Evolutionary conservation across 2,797 vertebrate species (phyloP).

Genomic region (Lemur catta): DNA sequence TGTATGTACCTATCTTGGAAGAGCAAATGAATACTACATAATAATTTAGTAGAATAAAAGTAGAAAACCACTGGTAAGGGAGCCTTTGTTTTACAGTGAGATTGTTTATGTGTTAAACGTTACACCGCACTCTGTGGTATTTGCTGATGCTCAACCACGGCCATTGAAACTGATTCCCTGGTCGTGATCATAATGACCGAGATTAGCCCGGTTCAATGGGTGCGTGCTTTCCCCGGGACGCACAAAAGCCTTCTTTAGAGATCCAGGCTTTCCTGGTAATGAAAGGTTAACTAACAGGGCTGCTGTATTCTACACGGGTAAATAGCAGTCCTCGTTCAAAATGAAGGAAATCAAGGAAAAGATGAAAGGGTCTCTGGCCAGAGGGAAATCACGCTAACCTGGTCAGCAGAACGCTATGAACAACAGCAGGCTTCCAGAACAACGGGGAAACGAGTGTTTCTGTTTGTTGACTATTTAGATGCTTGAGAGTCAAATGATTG

Average conservation of each 20-base stretch:
- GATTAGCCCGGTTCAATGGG: constrained; percentile 43
- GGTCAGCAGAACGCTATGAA: background rate
- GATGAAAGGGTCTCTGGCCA: background rate
- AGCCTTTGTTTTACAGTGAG: background rate
- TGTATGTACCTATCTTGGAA: background rate
- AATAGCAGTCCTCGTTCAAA: background rate
- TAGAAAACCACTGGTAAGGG: background rate
- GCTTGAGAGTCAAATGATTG: background rate
- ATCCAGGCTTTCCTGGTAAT: background rate
- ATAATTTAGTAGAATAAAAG: background rate
- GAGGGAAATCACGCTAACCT: background rate
- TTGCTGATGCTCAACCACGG: constrained; percentile 48
- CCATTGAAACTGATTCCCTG: constrained; percentile 1
- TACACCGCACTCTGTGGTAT: background rate
- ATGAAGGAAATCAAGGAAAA: background rate
- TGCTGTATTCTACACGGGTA: background rate
- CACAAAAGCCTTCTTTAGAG: constrained; percentile 39
- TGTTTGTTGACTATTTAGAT: background rate
- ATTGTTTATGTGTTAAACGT: background rate
- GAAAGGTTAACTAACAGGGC: background rate
- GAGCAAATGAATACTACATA: background rate
- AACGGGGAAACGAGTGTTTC: background rate
- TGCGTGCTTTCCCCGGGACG: background rate
- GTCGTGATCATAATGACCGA: background rate
- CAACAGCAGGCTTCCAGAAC: background rate